These are phyloP conservation scores for Hippoglossus stenolepis DNA, from an alignment of 2,113 vertebrate species.

Conservation along the genomic window DNA sequence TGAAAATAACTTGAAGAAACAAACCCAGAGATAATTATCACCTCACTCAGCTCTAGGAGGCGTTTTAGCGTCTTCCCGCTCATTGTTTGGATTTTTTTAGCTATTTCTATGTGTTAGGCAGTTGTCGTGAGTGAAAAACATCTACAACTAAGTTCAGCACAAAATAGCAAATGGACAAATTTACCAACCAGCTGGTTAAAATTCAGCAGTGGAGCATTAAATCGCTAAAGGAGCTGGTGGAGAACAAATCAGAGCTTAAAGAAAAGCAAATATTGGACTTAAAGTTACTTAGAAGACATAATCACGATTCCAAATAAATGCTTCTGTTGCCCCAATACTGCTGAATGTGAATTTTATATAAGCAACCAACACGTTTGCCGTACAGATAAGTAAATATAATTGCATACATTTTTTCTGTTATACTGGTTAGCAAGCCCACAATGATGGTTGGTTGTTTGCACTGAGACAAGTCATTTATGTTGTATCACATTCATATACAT, in stretches of 20 bases:
- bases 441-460: too few relatives aligned
- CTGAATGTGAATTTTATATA: background rate
- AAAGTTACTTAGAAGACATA: too few relatives aligned
- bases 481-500: too few relatives aligned
- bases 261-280: too few relatives aligned
- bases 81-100: background rate
- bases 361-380: background rate
- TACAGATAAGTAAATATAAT: too few relatives aligned
- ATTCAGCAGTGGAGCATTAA: too few relatives aligned
- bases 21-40: conserved; percentile 4
- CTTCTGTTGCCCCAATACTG: background rate
- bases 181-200: too few relatives aligned
- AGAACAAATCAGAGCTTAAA: too few relatives aligned
- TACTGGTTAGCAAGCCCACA: too few relatives aligned
- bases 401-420: too few relatives aligned
- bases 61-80: background rate
- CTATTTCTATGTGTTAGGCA: background rate
- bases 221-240: too few relatives aligned
- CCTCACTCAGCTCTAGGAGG: background rate
- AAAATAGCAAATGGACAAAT: background rate
- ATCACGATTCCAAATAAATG: background rate
- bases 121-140: background rate
- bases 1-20: background rate
- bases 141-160: background rate
- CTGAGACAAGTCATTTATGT: too few relatives aligned